Evolutionary conservation across 2,888 invertebrate species (phyloP).

Genomic region (Orchesellides sinensis): DNA sequence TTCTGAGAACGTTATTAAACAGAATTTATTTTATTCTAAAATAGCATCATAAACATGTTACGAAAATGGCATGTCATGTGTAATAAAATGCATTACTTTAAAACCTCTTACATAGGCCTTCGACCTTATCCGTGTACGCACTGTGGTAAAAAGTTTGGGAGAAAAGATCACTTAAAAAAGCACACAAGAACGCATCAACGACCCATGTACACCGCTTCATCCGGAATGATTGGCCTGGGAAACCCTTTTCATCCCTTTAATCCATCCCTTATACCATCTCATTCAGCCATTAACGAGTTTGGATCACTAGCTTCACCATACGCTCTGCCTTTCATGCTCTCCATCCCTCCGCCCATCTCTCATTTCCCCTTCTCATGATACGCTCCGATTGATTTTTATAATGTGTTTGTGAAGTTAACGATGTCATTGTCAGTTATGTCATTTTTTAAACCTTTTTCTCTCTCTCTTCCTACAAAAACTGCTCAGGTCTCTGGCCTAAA

Average conservation of each 20-base stretch:
- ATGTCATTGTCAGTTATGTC: slow-evolving; percentile 7
- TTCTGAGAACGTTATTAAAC: neutral
- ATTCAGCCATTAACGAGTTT: slow-evolving; percentile 65
- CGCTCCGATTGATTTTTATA: slow-evolving; percentile 52
- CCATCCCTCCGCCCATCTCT: slow-evolving; percentile 69
- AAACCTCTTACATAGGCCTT: slow-evolving; percentile 78
- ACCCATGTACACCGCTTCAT: slow-evolving; percentile 67
- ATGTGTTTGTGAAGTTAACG: slow-evolving; percentile 24
- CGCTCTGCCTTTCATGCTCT: slow-evolving; percentile 68
- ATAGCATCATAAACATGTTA: neutral
- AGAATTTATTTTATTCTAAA: neutral
- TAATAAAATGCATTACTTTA: neutral
- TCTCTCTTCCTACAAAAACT: neutral
- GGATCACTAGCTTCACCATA: slow-evolving; percentile 65
- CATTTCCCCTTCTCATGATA: slow-evolving; percentile 68
- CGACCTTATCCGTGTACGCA: slow-evolving; percentile 90
- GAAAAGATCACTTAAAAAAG: slow-evolving; percentile 96
- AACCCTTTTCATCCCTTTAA: slow-evolving; percentile 74
- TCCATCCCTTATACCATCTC: slow-evolving; percentile 72
- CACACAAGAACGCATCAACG: slow-evolving; percentile 89
- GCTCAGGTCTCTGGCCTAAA: neutral
- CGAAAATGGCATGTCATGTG: neutral
- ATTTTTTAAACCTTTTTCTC: neutral
- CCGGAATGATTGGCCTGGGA: slow-evolving; percentile 73
- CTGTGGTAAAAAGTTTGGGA: slow-evolving; percentile 94